phyloP scores from a whole-genome alignment of 1,140 invertebrate genomes.

The Chlorops oryzae region DNA sequence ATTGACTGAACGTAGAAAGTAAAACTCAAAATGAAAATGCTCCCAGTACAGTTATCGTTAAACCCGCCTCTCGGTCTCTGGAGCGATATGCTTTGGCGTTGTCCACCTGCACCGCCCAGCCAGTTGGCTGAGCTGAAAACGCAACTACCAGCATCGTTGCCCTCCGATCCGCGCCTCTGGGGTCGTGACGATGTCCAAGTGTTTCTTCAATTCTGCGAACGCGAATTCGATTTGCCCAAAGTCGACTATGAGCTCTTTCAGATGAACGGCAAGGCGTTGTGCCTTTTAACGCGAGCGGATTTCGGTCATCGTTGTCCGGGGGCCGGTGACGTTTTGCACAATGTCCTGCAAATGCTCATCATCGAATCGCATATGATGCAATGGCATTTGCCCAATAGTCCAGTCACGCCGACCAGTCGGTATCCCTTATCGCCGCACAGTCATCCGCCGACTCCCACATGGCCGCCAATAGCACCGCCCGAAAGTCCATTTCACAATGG shows the following conservation, averaged over 20 bases:
- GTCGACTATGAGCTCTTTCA: constrained; percentile 92
- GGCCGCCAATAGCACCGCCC: constrained; percentile 58
- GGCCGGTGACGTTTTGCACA: constrained; percentile 88
- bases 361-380: constrained; percentile 70
- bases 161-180: constrained; percentile 84
- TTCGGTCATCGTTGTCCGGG: constrained; percentile 84
- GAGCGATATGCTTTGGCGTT: constrained; percentile 75
- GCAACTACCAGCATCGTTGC: constrained; percentile 71
- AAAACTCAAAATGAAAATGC: constrained; percentile 57
- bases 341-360: constrained; percentile 82
- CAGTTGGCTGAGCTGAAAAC: constrained; percentile 79
- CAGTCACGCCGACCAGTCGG: constrained; percentile 75
- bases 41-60: constrained; percentile 60
- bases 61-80: constrained; percentile 58
- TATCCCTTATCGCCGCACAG: constrained; percentile 72
- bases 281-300: constrained; percentile 82
- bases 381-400: constrained; percentile 71
- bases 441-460: constrained; percentile 71
- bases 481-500: constrained; percentile 60
- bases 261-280: constrained; percentile 96
- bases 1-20: background rate
- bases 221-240: constrained; percentile 85
- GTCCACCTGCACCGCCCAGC: constrained; percentile 60
- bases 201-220: constrained; percentile 86
- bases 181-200: constrained; percentile 80